Evolutionary conservation across 2,888 invertebrate genomes (phyloP).

Genomic region (Conomelus anceps): DNA sequence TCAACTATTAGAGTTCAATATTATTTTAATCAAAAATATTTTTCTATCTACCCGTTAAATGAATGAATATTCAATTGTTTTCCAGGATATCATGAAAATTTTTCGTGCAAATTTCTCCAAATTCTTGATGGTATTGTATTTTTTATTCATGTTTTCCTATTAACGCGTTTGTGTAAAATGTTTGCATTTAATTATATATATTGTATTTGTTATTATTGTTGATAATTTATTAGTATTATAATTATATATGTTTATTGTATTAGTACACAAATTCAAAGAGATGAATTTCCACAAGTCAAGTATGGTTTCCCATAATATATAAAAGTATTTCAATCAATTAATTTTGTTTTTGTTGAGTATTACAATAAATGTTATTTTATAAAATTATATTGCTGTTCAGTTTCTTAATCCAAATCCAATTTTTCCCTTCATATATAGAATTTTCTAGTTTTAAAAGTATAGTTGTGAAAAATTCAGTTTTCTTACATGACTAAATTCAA

Average conservation of each 20-base stretch:
- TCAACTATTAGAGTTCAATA: neutral
- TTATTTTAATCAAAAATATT: neutral
- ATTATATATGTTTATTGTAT: neutral
- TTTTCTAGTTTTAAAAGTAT: too few species aligned
- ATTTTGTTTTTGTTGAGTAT: neutral
- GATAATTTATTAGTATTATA: neutral
- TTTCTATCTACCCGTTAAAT: neutral
- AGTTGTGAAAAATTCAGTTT: too few species aligned
- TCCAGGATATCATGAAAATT: neutral
- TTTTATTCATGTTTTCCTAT: neutral
- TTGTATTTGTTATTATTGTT: neutral
- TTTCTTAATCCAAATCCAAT: neutral
- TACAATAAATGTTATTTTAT: neutral
- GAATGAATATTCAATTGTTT: neutral
- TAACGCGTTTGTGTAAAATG: neutral
- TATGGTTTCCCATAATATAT: neutral
- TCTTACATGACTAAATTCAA: too few species aligned
- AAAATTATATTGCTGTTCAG: neutral
- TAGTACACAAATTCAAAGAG: neutral
- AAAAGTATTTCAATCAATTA: neutral
- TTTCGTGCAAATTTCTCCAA: neutral
- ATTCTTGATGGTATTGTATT: neutral
- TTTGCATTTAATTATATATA: neutral
- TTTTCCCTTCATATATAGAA: too few species aligned
- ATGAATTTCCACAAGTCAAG: neutral